Percentiles rank a stretch among this genome's conserved stretches.
Conservation (phyloP, 2,888 invertebrate genomes). For the Thelaira solivaga region DNA sequence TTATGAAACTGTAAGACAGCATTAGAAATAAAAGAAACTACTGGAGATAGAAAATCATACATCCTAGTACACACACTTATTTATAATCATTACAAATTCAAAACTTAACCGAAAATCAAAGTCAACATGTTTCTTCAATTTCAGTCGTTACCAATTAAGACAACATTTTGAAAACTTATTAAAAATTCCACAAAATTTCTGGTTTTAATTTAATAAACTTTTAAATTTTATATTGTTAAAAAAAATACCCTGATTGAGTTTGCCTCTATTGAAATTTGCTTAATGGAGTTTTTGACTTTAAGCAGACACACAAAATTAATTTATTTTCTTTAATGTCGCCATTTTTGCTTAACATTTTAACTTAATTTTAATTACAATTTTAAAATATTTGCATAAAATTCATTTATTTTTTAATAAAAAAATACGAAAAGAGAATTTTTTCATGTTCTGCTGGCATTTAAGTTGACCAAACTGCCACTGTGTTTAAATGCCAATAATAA, state of each 20-base stretch:
- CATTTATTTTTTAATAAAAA: slow-evolving; percentile 6
- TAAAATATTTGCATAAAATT: slow-evolving; percentile 15
- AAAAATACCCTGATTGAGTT: background rate
- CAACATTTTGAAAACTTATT: slow-evolving; percentile 15
- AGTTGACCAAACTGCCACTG: slow-evolving; percentile 14
- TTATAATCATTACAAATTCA: slow-evolving; percentile 13
- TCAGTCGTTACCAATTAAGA: slow-evolving; percentile 3
- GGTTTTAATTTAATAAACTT: slow-evolving; percentile 33
- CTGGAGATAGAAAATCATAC: too few species aligned
- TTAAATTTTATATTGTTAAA: slow-evolving; percentile 27
- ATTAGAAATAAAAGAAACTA: too few species aligned
- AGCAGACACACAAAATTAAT: slow-evolving; percentile 22
- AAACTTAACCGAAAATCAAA: slow-evolving; percentile 35
- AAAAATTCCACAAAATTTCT: slow-evolving; percentile 6
- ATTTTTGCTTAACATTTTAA: slow-evolving; percentile 9
- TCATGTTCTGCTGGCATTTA: slow-evolving; percentile 11
- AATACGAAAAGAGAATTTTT: too few species aligned
- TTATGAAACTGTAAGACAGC: too few species aligned
- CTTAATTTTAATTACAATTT: background rate
- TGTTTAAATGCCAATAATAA: slow-evolving; percentile 39
- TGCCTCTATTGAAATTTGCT: slow-evolving; percentile 1
- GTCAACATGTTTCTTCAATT: slow-evolving; percentile 17
- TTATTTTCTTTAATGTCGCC: slow-evolving; percentile 6
- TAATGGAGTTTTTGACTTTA: slow-evolving; percentile 52
- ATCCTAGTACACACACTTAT: too few species aligned